Base-by-base conservation (phyloP, 2,888 invertebrate species). In the Cheiracanthium punctorium region DNA sequence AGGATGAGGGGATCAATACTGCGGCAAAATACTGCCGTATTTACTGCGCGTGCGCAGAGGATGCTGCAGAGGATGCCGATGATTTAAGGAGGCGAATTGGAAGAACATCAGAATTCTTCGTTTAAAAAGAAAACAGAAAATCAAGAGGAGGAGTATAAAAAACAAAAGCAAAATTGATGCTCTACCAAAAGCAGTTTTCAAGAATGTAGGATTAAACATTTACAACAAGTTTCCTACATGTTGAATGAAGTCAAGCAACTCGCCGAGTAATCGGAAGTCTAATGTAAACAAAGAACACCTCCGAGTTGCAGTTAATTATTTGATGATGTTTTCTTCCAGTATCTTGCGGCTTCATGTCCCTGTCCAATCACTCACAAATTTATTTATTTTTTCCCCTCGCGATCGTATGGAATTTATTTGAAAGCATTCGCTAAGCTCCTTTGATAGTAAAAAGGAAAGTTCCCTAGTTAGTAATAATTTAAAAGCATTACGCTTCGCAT, bases 41-140 rank as follows among this genome's bases (percentile, higher is more conserved):
- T 58, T 5, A 17, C 7, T 58, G 58, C 58, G 58, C 58, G 24
- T 58, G 58, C 58, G 58, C 58, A 8, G 24, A 4, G 24, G 58
- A 58, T 58, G 58, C 4, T 58, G 58, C 24, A 24, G 58, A 58
- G 58, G 58, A 58, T 58, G 58, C 58, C 58, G 58, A 58, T 58
- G 58, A 58, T 58, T 58, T 58, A 58, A 58, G 58, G 4, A 24
- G 58, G 24, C 58, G 58, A 58, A 58, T 58, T 24, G 24, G 58
- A 24, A 58, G 58, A 58, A 24, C 58, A 58, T 58, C 58, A 58
- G 58, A 58, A 58, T 58, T 58, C 58, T 58, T 58, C 58, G 20
- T 58, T 58, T 8, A 12, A 48, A 17, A 17, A 48, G 14, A 48
- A 48, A 2, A 48, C 2, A 24, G 24, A 58, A 24, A 58, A 24